Percentiles rank a stretch among this genome's conserved stretches.
Evolutionary conservation across 2,888 invertebrate genomes (phyloP).

Genomic region (Heliconius ethilla): DNA sequence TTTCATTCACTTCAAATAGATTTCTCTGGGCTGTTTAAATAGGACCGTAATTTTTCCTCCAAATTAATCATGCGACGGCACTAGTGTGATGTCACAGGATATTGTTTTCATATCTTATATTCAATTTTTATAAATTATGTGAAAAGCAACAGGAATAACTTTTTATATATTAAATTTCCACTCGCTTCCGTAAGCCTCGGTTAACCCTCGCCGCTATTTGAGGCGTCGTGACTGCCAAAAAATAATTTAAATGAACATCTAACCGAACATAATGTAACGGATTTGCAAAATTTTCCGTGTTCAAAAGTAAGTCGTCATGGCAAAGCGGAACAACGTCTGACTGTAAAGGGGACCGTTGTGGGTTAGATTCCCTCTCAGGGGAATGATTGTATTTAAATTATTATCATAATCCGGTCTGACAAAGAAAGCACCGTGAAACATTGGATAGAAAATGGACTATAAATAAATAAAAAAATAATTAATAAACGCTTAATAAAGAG

Average conservation of each 20-base stretch:
- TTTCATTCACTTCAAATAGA: too few relatives aligned
- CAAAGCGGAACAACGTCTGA: too few relatives aligned
- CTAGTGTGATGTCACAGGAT: not conserved
- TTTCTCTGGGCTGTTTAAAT: slow-evolving; percentile 23
- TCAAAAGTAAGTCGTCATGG: not conserved
- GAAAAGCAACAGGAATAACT: not conserved
- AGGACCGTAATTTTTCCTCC: slow-evolving; percentile 11
- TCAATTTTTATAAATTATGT: not conserved
- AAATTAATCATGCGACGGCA: slow-evolving; percentile 7
- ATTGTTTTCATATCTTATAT: slow-evolving; percentile 5
- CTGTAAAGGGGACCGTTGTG: too few relatives aligned
- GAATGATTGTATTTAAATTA: not conserved
- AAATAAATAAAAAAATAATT: not conserved
- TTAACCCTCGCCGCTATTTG: slow-evolving; percentile 13
- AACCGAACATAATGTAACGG: not conserved
- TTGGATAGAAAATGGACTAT: not conserved
- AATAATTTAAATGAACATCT: slow-evolving; percentile 25
- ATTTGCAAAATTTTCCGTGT: not conserved
- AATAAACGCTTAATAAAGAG: too few relatives aligned
- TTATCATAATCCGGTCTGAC: too few relatives aligned
- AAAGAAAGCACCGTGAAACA: too few relatives aligned
- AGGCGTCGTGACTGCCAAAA: not conserved
- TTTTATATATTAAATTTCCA: slow-evolving; percentile 13
- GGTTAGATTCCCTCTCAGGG: not conserved
- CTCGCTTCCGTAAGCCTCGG: not conserved